These are phyloP conservation scores for Schrankia costaestrigalis DNA, from an alignment of 2,888 invertebrate species.

Conservation along the genomic window DNA sequence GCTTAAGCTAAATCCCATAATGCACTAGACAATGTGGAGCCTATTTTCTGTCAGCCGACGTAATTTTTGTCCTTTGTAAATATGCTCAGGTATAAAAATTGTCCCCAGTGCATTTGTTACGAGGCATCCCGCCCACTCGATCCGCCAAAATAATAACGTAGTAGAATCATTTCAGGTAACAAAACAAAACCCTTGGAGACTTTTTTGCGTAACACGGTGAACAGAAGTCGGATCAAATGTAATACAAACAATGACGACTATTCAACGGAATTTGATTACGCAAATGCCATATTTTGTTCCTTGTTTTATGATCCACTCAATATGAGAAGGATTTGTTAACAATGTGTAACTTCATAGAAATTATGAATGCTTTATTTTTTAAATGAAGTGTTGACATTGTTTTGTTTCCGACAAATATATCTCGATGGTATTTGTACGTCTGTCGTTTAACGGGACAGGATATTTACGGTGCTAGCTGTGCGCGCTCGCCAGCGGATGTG, in stretches of 20 bases:
- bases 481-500: constrained; percentile 73
- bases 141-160: constrained; percentile 61
- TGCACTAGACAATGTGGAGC: constrained; percentile 66
- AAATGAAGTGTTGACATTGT: too few species aligned
- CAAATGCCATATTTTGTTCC: constrained; percentile 39
- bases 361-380: too few species aligned
- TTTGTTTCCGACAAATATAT: constrained; percentile 44
- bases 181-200: constrained; percentile 48
- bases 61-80: constrained; percentile 59
- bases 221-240: constrained; percentile 56
- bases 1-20: constrained; percentile 43
- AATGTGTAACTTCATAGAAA: too few species aligned
- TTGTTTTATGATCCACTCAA: constrained; percentile 5
- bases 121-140: constrained; percentile 62
- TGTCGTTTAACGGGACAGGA: constrained; percentile 53
- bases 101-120: constrained; percentile 55
- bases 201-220: constrained; percentile 71
- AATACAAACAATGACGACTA: constrained; percentile 58
- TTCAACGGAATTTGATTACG: constrained; percentile 50
- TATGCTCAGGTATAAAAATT: constrained; percentile 70
- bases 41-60: constrained; percentile 39
- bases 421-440: constrained; percentile 40
- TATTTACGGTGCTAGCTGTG: constrained; percentile 66
- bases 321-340: too few species aligned
- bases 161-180: constrained; percentile 63